Evolutionary conservation across 2,797 vertebrate species (phyloP), one percentile per base, ranked within the genome.

Genomic region (Apodemus agrarius): DNA sequence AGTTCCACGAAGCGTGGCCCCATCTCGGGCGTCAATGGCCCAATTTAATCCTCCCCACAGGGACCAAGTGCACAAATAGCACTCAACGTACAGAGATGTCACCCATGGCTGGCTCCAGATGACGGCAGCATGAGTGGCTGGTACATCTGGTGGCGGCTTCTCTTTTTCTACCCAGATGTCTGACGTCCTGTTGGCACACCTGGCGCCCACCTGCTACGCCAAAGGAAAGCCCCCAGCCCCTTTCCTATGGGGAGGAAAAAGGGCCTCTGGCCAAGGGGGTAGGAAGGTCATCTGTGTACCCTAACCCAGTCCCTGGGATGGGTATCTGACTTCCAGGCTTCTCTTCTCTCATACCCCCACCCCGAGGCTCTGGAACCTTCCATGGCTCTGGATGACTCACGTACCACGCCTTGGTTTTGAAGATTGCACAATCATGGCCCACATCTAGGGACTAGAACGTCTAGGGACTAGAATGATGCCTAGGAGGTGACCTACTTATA

Each of bases 51-150:
- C 63, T 95, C 96, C 97, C 96, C 65, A 69, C 94, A 76, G 96
- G 43, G 81, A 17, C 67, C 67, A 17, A 12, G 57, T 92, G 88
- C 83, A 94, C 40, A 37, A 97, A 98, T 98, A 98, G 94, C 96
- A 93, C 91, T 4, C 31, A 4, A 2, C 34, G 43, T 3, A 61
- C 85, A 85, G 59, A 19, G 24, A 9, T 0, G 89, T 95, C 93
- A 89, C 89, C 89, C 97, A 88, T 54, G 97, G 89, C 86, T 89
- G 89, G 76, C 69, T 82, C 97, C 97, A 98, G 97, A 97, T 97
- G 97, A 97, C 7, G 4, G 46, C 65, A n/a, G 0, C 24, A 8
- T 37, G 54, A 40, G 76, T 63, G 14, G 76, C 34, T 4, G 34
- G 43, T 90, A 95, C 97, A 97, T 95, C 97, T 97, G 97, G 89